Evolutionary conservation across 2,113 vertebrate species (phyloP).

Genomic region (Anarrhichthys ocellatus): DNA sequence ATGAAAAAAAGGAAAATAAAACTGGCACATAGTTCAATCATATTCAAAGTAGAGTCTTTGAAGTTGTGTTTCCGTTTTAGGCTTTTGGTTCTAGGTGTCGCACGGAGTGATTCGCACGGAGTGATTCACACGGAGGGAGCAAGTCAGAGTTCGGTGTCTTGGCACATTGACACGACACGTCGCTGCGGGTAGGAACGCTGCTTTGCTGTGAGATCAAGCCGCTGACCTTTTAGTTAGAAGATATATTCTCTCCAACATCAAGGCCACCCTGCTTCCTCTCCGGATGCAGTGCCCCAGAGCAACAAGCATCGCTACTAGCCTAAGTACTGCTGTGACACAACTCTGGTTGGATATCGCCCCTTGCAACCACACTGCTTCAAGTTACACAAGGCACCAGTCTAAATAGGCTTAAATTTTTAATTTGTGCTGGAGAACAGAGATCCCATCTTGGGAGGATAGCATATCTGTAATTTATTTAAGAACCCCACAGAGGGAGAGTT

Average conservation of each 20-base stretch:
- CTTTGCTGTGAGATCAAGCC: constrained; percentile 40
- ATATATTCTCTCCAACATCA: constrained; percentile 55
- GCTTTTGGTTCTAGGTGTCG: constrained; percentile 21
- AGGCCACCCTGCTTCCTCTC: constrained; percentile 49
- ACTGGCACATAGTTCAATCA: constrained; percentile 53
- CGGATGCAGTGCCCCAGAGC: constrained; percentile 48
- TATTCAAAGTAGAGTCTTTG: constrained; percentile 36
- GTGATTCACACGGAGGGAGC: constrained; percentile 28
- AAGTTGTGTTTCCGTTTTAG: constrained; percentile 29
- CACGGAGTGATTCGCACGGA: constrained; percentile 24
- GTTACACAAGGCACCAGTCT: constrained; percentile 77
- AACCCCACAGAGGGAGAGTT: constrained; percentile 65
- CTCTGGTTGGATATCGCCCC: constrained; percentile 67
- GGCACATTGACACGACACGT: constrained; percentile 47
- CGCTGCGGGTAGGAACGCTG: constrained; percentile 44
- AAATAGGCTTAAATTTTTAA: constrained; percentile 85
- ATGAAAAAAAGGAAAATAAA: constrained; percentile 55
- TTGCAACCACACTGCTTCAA: constrained; percentile 73
- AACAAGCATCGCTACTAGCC: constrained; percentile 59
- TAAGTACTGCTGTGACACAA: constrained; percentile 65
- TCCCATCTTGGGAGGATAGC: constrained; percentile 82
- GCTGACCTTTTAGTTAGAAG: constrained; percentile 53
- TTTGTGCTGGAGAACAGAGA: constrained; percentile 79
- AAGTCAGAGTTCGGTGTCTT: constrained; percentile 26
- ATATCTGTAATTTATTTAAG: constrained; percentile 83